phyloP scores from a whole-genome alignment of 2,888 invertebrate species.

The Zele albiditarsus region DNA sequence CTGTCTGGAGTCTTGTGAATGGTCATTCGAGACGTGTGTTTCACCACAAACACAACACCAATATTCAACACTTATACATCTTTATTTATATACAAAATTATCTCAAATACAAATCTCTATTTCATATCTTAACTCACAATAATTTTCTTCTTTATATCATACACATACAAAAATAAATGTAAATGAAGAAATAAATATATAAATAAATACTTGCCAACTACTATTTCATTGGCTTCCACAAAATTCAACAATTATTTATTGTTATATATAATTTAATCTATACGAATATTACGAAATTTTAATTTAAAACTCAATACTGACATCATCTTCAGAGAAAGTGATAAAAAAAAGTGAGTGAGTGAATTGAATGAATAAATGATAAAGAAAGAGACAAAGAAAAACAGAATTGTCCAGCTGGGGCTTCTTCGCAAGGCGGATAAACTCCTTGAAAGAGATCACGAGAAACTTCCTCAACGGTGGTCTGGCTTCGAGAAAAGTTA shows the following conservation, averaged over 20 bases:
- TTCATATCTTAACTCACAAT: background rate
- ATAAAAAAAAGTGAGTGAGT: constrained; percentile 3
- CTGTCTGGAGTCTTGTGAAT: constrained; percentile 50
- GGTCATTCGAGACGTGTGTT: constrained; percentile 23
- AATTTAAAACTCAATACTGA: background rate
- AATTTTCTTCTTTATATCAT: background rate
- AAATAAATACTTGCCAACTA: background rate
- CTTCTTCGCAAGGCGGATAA: constrained; percentile 20
- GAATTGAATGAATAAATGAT: constrained; percentile 2
- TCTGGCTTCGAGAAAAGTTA: constrained; percentile 30
- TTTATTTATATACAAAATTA: background rate
- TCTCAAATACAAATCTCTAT: background rate
- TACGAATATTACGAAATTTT: background rate
- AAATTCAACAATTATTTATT: background rate
- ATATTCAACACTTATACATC: constrained; percentile 7
- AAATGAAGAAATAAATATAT: background rate
- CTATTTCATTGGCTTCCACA: background rate
- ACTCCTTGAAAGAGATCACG: constrained; percentile 25
- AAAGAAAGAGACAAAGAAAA: background rate
- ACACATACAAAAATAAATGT: background rate
- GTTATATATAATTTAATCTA: background rate
- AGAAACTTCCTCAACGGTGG: constrained; percentile 29
- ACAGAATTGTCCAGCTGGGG: constrained; percentile 24
- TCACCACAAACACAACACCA: background rate
- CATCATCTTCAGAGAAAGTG: background rate